Percentiles rank a stretch among this genome's conserved stretches.
Evolutionary conservation across 1,140 invertebrate genomes (phyloP).

Genomic region (Sitobion miscanthi): DNA sequence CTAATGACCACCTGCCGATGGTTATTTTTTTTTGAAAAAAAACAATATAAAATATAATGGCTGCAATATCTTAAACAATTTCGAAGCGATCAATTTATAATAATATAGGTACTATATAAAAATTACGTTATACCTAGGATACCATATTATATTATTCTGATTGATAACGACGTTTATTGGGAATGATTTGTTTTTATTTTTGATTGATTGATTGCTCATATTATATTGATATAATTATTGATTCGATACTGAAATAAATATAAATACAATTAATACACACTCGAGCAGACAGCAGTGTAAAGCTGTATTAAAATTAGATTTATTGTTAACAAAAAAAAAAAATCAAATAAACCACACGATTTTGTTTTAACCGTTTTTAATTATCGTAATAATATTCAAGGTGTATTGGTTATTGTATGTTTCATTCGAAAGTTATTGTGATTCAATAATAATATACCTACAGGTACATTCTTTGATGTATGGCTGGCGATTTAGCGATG

Average conservation of each 20-base stretch:
- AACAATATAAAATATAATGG: too few relatives aligned
- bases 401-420: neutral
- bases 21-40: too few relatives aligned
- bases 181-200: neutral
- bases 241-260: neutral
- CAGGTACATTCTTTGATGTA: neutral
- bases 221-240: neutral
- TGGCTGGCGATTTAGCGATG: neutral
- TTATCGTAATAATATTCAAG: neutral
- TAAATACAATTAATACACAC: neutral
- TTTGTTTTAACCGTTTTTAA: neutral
- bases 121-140: too few relatives aligned
- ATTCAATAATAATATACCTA: slow-evolving; percentile 5
- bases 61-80: too few relatives aligned
- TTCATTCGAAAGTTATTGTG: neutral
- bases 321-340: neutral
- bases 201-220: neutral
- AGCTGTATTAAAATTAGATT: slow-evolving; percentile 8
- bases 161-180: neutral
- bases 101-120: too few relatives aligned
- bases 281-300: neutral
- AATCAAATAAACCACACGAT: neutral
- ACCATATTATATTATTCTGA: neutral
- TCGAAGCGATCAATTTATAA: too few relatives aligned
- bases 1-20: too few relatives aligned